These are phyloP conservation scores for Nycteola revayana DNA, from an alignment of 2,888 invertebrate genomes.

Conservation along the genomic window DNA sequence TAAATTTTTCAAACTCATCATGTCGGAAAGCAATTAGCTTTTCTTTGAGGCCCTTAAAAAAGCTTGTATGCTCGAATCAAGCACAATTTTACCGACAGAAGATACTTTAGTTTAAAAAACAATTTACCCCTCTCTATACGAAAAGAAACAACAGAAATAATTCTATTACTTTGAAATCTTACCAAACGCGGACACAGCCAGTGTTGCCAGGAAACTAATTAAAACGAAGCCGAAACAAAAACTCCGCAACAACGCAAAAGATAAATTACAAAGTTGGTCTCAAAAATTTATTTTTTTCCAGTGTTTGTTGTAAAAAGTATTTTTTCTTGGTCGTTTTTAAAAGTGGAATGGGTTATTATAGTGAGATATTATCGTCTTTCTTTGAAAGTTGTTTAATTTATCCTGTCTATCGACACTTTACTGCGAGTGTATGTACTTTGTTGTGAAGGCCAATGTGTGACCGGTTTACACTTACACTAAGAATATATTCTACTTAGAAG, in stretches of 20 bases:
- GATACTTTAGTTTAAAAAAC: constrained; percentile 8
- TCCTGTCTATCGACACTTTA: too few relatives aligned
- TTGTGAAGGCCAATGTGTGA: too few relatives aligned
- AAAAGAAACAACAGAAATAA: constrained; percentile 34
- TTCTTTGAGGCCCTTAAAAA: not conserved
- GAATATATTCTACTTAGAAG: too few relatives aligned
- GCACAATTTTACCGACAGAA: too few relatives aligned
- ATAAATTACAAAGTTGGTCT: constrained; percentile 67
- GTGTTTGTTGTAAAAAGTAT: constrained; percentile 9
- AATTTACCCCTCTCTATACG: constrained; percentile 14
- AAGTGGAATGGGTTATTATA: constrained; percentile 1
- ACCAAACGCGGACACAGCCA: constrained; percentile 19
- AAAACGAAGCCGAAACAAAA: constrained; percentile 59
- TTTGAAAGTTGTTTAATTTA: too few relatives aligned
- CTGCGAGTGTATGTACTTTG: too few relatives aligned
- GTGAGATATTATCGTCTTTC: too few relatives aligned
- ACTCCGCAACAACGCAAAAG: constrained; percentile 54
- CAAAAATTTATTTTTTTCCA: constrained; percentile 37
- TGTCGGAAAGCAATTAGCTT: too few relatives aligned
- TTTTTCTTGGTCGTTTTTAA: constrained; percentile 3
- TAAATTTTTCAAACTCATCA: too few relatives aligned
- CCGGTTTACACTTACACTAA: too few relatives aligned
- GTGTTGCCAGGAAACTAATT: constrained; percentile 61
- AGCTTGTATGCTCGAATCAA: too few relatives aligned
- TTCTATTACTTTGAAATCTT: constrained; percentile 58